Base-by-base conservation (phyloP, 2,113 vertebrate genomes). In the Carlito syrichta region DNA sequence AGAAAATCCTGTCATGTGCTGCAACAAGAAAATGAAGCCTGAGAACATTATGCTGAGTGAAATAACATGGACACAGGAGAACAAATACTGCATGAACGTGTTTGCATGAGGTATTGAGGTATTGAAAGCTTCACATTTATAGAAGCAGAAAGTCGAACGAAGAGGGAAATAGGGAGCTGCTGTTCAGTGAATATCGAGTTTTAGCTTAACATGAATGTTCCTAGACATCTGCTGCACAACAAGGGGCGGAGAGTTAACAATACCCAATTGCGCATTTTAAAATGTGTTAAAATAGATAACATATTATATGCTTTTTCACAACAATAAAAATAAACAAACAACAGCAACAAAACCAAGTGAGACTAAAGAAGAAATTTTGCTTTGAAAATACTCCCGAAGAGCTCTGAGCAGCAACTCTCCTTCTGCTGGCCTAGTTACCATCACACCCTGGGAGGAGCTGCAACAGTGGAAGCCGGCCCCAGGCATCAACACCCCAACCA, bases 151-250 rank as follows among this genome's bases (percentile, higher is more conserved):
- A 88, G 22, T 17, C 68, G 77, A 87, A 35, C 40, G 43, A 62
- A 87, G 23, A 7, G 2, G 1, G 5, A 1, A 52, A 1, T 68
- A 25, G n/a, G n/a, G n/a, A n/a, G 23, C 13, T 54, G 6, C 23
- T 66, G 12, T 58, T 77, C n/a, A 83, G 14, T 11, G 38, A 27
- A 27, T 7, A 30, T 19, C 68, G 8, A 52, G 32, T 43, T 63
- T 76, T 17, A 82, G 9, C 43, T 17, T 10, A 45, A 48, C 0
- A 63, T 38, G 6, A 78, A n/a, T 77, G 0, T 45, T 56, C 63
- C 30, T 40, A 56, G 38, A 69, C n/a, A 48, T 54, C 11, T 68
- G 6, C 12, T 68, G 27, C 25, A n/a, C 10, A 71, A 69, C 4
- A 16, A 45, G 56, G 10, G 11, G 20, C 60, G 73, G 32, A 23